phyloP scores from a whole-genome alignment of 2,797 vertebrate species.

The Crocidura indochinensis region DNA sequence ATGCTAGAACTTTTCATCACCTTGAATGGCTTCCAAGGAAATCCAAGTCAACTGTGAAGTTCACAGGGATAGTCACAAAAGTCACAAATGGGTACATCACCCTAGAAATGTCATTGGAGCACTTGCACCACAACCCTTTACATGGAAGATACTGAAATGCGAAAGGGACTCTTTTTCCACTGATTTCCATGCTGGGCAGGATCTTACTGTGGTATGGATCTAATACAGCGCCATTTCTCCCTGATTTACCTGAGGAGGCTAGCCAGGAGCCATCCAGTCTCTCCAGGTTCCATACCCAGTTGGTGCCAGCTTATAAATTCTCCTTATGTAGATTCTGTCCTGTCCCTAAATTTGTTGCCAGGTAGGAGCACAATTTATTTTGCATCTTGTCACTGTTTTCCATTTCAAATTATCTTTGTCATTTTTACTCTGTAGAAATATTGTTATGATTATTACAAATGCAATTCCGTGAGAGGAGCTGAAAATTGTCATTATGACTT shows the following conservation, averaged over 20 bases:
- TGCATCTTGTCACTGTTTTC: constrained; percentile 83
- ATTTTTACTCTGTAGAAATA: constrained; percentile 80
- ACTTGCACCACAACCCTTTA: fast-evolving
- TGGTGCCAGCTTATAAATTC: constrained; percentile 12
- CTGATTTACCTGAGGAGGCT: constrained; percentile 57
- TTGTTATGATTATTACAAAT: constrained; percentile 81
- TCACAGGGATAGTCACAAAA: constrained; percentile 22
- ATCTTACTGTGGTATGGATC: not conserved
- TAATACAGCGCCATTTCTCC: not conserved
- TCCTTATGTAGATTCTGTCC: constrained; percentile 59
- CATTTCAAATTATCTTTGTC: constrained; percentile 85
- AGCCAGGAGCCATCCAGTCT: not conserved
- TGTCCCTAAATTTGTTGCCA: constrained; percentile 66
- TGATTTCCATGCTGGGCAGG: not conserved
- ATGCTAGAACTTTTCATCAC: not conserved
- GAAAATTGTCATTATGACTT: constrained; percentile 80
- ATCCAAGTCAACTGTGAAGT: not conserved
- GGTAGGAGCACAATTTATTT: constrained; percentile 76
- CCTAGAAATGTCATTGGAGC: not conserved
- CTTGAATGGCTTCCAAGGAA: not conserved
- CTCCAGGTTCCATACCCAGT: not conserved
- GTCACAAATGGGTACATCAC: not conserved
- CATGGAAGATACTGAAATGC: constrained; percentile 10
- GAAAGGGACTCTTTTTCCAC: not conserved
- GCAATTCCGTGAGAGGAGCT: constrained; percentile 70